phyloP scores from a whole-genome alignment of 2,888 invertebrate species.

The Leucophora obtusa region DNA sequence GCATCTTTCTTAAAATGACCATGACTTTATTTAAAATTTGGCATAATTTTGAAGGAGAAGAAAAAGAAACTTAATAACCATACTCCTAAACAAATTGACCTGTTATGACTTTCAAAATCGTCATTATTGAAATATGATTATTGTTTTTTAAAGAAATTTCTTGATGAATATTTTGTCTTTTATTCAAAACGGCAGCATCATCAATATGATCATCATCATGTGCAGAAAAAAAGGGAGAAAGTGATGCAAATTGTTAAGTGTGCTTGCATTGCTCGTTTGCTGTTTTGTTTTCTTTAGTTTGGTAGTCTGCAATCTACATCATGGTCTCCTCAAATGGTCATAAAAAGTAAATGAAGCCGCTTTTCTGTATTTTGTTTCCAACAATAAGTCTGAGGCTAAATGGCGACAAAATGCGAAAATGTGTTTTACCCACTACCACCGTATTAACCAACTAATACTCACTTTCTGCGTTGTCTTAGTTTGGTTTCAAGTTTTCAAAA shows the following conservation, averaged over 20 bases:
- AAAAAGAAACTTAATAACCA: neutral
- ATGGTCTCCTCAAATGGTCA: slow-evolving; percentile 45
- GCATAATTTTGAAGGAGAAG: slow-evolving; percentile 14
- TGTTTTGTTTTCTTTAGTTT: slow-evolving; percentile 2
- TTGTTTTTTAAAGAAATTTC: slow-evolving; percentile 12
- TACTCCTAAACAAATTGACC: slow-evolving; percentile 25
- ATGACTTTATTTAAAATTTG: slow-evolving; percentile 30
- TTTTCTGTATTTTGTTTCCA: neutral
- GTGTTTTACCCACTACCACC: neutral
- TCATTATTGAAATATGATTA: slow-evolving; percentile 26
- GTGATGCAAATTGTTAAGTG: slow-evolving; percentile 58
- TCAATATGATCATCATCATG: neutral
- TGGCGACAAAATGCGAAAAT: slow-evolving; percentile 8
- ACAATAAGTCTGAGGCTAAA: neutral
- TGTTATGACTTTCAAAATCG: slow-evolving; percentile 56
- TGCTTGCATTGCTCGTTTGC: slow-evolving; percentile 32
- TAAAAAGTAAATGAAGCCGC: slow-evolving; percentile 48
- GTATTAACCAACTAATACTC: neutral
- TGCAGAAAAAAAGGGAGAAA: slow-evolving; percentile 54
- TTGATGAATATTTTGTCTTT: slow-evolving; percentile 5
- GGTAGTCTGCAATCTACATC: slow-evolving; percentile 12
- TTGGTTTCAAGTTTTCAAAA: slow-evolving; percentile 1
- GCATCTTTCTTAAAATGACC: neutral
- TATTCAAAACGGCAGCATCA: slow-evolving; percentile 10
- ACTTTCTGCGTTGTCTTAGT: slow-evolving; percentile 5